A percentile compares a stretch with the other conserved stretches of the same genome.
These are phyloP conservation scores for Narcine bancroftii DNA, from an alignment of 2,113 vertebrate genomes.

Conservation along the genomic window DNA sequence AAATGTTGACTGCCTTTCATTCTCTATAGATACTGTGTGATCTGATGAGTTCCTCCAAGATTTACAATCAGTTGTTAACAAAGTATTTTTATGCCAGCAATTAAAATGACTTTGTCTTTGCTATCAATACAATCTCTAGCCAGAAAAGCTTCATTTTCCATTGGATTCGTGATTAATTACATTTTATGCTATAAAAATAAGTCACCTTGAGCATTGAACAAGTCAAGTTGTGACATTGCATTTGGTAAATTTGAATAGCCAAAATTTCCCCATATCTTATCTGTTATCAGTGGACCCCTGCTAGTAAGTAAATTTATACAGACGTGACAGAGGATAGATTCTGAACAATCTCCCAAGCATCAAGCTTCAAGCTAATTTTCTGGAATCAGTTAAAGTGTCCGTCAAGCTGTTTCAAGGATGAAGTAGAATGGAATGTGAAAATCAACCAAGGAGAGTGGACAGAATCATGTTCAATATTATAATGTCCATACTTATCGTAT, in stretches of 20 bases:
- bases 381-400: neutral
- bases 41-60: too few relatives aligned
- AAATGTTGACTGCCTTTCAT: too few relatives aligned
- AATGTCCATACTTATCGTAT: neutral
- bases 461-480: neutral
- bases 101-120: neutral
- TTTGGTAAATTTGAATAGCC: neutral
- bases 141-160: neutral
- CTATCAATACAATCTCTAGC: neutral
- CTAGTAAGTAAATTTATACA: neutral
- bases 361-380: neutral
- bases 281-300: neutral
- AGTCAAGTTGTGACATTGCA: neutral
- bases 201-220: neutral
- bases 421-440: neutral
- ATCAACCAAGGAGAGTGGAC: neutral
- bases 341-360: neutral
- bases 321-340: neutral
- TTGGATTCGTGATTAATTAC: neutral
- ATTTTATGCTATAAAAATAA: neutral
- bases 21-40: too few relatives aligned
- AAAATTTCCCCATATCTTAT: neutral
- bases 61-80: neutral
- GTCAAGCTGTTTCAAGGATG: neutral
- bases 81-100: neutral